Base-by-base conservation (phyloP, 2,113 vertebrate species). In the Miniopterus natalensis region DNA sequence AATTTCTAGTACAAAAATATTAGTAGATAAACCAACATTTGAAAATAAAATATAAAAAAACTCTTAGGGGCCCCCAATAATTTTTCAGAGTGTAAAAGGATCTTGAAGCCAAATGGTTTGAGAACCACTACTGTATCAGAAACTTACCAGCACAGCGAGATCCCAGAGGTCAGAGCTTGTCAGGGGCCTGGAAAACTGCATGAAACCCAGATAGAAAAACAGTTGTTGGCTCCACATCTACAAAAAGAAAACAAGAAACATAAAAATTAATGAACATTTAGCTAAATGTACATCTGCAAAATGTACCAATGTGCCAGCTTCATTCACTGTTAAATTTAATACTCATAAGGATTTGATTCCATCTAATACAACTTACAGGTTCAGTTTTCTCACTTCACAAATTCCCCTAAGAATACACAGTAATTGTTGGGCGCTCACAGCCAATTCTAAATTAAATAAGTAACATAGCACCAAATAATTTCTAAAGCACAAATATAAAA, bases 401-500 rank as follows among this genome's bases (percentile, higher is more conserved):
- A 81, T n/a, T 36, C 61, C 77, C 17, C 31, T 20, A 61, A 66
- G 45, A 84, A 55, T 12, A 66, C 66, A n/a, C 11, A 90, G 21
- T 84, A 59, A 88, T 31, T 90, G n/a, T 74, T 4, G 13, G 42
- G 42, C 88, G 65, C 66, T 73, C 78, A 57, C 3, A 71, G 68
- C 55, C 61, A 93, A 51, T 70, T 29, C 8, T 47, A 95, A 88
- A 87, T 83, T 89, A 93, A 96, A 91, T 7, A 47, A 92, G 45
- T 79, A 90, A 59, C 13, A 85, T 0, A 71, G 20, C 42, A 25
- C 45, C 94, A 90, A 97, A 84, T 84, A 61, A 89, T 94, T 81
- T 85, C 77, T 90, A 92, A 95, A 95, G 42, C 80, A 90, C 75
- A 87, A 88, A 71, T 36, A 80, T 92, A 77, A 96, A 96, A 96